These are phyloP conservation scores for Corythornis madagascariensis DNA, from an alignment of 2,113 vertebrate species.

Conservation along the genomic window DNA sequence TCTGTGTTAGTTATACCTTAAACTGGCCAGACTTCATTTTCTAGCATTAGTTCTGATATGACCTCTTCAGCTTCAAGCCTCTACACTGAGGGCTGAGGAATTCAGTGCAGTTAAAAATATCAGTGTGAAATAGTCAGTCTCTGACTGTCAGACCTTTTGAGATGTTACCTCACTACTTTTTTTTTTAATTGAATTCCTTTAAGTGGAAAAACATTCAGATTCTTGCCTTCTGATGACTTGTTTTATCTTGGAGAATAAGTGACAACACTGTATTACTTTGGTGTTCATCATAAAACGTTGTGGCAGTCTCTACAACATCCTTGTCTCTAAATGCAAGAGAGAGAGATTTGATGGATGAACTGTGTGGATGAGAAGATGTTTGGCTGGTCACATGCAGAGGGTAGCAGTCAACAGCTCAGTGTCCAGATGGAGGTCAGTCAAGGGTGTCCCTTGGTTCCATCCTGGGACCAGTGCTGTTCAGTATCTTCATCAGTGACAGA, in stretches of 20 bases:
- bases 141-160: not conserved
- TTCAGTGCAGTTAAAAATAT: not conserved
- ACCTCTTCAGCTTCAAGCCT: not conserved
- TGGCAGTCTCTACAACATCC: not conserved
- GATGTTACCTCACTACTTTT: not conserved
- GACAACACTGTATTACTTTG: not conserved
- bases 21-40: not conserved
- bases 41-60: not conserved
- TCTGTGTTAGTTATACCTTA: not conserved
- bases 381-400: not conserved
- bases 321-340: not conserved
- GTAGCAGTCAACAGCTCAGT: not conserved
- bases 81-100: not conserved
- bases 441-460: not conserved
- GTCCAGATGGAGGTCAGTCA: not conserved
- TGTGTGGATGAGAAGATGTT: not conserved
- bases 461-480: not conserved
- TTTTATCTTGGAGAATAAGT: not conserved
- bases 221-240: not conserved
- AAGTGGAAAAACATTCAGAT: not conserved
- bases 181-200: not conserved
- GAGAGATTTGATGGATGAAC: not conserved
- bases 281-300: not conserved
- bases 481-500: not conserved
- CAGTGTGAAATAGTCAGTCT: not conserved